These are phyloP conservation scores for Festucalex cinctus DNA, from an alignment of 2,113 vertebrate genomes.

Conservation along the genomic window DNA sequence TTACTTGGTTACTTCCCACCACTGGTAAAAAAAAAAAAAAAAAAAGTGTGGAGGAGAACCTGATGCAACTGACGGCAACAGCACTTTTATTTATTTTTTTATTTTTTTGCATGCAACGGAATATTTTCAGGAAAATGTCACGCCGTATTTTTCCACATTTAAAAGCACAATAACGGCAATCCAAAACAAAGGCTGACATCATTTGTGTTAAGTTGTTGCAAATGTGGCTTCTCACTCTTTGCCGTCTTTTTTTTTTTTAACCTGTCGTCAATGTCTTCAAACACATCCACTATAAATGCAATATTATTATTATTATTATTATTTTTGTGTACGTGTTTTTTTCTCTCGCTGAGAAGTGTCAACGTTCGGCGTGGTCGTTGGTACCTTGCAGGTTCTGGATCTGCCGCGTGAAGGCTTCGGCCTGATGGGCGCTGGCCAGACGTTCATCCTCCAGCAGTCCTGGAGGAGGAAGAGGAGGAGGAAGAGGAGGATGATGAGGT, in stretches of 20 bases:
- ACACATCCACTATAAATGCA: background rate
- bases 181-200: background rate
- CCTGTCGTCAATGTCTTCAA: background rate
- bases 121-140: background rate
- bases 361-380: background rate
- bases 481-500: background rate
- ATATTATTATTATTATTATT: too few relatives aligned
- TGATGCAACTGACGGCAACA: background rate
- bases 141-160: background rate
- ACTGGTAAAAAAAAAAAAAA: too few relatives aligned
- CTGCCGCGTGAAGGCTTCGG: constrained; percentile 79
- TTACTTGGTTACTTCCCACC: too few relatives aligned
- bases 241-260: too few relatives aligned
- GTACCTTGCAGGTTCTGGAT: constrained; percentile 81
- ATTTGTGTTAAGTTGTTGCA: background rate
- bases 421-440: constrained; percentile 82
- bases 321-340: too few relatives aligned
- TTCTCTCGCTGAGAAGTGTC: too few relatives aligned
- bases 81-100: too few relatives aligned
- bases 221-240: too few relatives aligned
- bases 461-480: constrained; percentile 33
- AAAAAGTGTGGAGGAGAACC: background rate
- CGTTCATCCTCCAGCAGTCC: constrained; percentile 87
- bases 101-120: too few relatives aligned
- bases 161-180: background rate